These are phyloP conservation scores for Zaprionus vittiger DNA, from an alignment of 1,140 invertebrate genomes.

Conservation along the genomic window DNA sequence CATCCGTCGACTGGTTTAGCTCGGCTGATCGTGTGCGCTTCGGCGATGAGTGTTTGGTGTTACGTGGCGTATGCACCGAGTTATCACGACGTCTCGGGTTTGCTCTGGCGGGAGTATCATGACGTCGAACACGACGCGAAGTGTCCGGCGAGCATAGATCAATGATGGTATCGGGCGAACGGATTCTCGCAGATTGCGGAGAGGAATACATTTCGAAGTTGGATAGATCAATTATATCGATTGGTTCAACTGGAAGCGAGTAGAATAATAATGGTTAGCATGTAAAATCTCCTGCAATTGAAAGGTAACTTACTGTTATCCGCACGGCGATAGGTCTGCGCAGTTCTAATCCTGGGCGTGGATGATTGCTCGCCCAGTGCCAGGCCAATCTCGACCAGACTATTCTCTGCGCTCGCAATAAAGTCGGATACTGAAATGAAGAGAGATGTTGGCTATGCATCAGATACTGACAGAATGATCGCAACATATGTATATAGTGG, in stretches of 20 bases:
- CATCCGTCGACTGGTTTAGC: not conserved
- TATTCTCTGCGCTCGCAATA: not conserved
- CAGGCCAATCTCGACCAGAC: not conserved
- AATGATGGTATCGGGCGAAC: slow-evolving; percentile 14
- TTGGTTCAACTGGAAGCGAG: slow-evolving; percentile 14
- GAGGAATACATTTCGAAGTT: not conserved
- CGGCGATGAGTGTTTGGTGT: slow-evolving; percentile 7
- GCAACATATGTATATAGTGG: too few species aligned
- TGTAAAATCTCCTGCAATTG: too few species aligned
- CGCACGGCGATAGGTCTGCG: not conserved
- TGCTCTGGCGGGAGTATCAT: not conserved
- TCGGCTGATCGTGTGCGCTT: slow-evolving; percentile 12
- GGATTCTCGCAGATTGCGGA: not conserved
- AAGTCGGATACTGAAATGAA: not conserved
- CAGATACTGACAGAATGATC: too few species aligned
- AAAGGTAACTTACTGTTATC: not conserved
- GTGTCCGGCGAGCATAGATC: slow-evolving; percentile 30
- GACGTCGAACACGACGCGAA: not conserved
- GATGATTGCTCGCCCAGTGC: not conserved
- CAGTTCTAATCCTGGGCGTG: slow-evolving; percentile 10
- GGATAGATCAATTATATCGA: slow-evolving; percentile 57
- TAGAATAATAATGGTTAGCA: not conserved
- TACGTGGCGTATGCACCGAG: not conserved
- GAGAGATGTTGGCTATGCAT: not conserved
- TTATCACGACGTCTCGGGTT: not conserved